Conservation (phyloP, 2,888 invertebrate species). For the Rotaria magnacalcarata region DNA sequence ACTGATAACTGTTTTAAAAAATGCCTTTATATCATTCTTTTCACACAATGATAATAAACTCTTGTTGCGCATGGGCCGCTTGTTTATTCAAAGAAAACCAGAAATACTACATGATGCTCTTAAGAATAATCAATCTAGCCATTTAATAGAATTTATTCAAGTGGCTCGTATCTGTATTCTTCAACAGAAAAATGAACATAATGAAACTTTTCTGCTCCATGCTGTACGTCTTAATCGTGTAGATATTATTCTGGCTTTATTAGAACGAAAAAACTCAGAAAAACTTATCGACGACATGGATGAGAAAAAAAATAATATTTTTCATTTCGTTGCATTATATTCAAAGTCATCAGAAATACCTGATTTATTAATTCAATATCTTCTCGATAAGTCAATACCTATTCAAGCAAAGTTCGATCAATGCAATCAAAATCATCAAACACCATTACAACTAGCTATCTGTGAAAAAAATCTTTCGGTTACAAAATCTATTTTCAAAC, state of each 20-base stretch:
- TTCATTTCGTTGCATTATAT: background rate
- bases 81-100: background rate
- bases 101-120: background rate
- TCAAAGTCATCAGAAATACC: background rate
- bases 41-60: background rate
- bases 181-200: background rate
- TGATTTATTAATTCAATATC: constrained; percentile 5
- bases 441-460: background rate
- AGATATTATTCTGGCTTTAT: background rate
- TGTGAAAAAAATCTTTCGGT: background rate
- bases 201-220: background rate
- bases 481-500: background rate
- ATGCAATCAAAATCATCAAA: background rate
- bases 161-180: background rate
- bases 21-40: background rate
- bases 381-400: background rate
- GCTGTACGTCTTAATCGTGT: background rate
- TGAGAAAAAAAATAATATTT: background rate
- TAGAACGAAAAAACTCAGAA: background rate
- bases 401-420: background rate
- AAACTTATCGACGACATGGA: background rate
- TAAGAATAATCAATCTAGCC: background rate
- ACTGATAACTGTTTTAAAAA: background rate
- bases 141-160: background rate
- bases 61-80: background rate